Conservation (phyloP, 2,888 invertebrate genomes). For the Papilio elwesi region DNA sequence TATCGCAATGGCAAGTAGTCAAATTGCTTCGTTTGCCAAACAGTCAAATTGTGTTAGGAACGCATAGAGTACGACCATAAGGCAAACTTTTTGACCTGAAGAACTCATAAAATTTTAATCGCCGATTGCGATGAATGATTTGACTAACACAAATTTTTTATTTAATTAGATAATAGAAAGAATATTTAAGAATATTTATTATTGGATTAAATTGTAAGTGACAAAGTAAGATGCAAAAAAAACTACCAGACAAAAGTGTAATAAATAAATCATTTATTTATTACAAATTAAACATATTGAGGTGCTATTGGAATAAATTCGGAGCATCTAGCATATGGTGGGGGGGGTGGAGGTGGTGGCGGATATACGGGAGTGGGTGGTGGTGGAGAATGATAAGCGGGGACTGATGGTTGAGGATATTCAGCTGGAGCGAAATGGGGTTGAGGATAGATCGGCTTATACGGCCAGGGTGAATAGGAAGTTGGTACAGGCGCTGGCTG, state of each 20-base stretch:
- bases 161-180: too few species aligned
- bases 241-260: not conserved
- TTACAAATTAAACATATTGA: slow-evolving; percentile 41
- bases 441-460: not conserved
- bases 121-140: too few species aligned
- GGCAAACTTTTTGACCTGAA: too few species aligned
- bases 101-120: too few species aligned
- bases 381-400: slow-evolving; percentile 34
- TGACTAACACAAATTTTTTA: too few species aligned
- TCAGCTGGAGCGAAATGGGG: slow-evolving; percentile 14
- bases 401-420: slow-evolving; percentile 33
- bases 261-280: slow-evolving; percentile 4
- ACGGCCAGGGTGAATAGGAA: slow-evolving; percentile 20
- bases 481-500: not conserved
- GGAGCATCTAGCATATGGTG: slow-evolving; percentile 38
- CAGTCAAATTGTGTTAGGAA: too few species aligned
- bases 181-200: too few species aligned
- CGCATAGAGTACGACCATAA: too few species aligned
- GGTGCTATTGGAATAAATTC: slow-evolving; percentile 38
- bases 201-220: too few species aligned
- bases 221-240: too few species aligned
- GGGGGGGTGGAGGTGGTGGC: slow-evolving; percentile 41
- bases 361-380: slow-evolving; percentile 44
- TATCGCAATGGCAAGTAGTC: too few species aligned
- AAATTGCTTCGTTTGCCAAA: too few species aligned